These are phyloP conservation scores for Sphecodes monilicornis DNA, from an alignment of 2,888 invertebrate species.

Conservation along the genomic window DNA sequence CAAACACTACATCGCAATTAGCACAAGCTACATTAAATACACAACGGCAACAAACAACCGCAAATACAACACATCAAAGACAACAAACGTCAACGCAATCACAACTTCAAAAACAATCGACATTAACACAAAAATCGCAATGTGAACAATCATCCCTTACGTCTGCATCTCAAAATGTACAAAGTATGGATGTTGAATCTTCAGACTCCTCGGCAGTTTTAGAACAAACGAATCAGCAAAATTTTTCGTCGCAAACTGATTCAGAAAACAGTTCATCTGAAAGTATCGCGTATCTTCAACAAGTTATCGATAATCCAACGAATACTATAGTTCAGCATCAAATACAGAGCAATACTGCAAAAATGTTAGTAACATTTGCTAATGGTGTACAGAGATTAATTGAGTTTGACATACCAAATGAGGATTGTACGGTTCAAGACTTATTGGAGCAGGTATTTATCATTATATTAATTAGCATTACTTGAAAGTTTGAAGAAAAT, in stretches of 20 bases:
- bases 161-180: constrained; percentile 39
- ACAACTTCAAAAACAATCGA: constrained; percentile 71
- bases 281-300: constrained; percentile 78
- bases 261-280: constrained; percentile 71
- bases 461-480: background rate
- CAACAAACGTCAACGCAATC: constrained; percentile 77
- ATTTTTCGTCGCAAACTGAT: constrained; percentile 56
- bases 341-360: constrained; percentile 87
- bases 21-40: constrained; percentile 40
- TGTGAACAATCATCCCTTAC: constrained; percentile 69
- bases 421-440: constrained; percentile 93
- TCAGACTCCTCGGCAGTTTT: constrained; percentile 31
- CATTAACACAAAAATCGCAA: constrained; percentile 36
- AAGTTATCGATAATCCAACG: constrained; percentile 79
- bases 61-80: constrained; percentile 77
- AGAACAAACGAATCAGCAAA: constrained; percentile 52
- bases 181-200: constrained; percentile 55
- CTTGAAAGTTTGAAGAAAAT: constrained; percentile 26
- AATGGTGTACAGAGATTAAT: constrained; percentile 93
- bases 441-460: constrained; percentile 90
- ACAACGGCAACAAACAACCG: constrained; percentile 51
- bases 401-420: constrained; percentile 92
- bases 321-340: constrained; percentile 80
- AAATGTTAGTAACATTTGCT: constrained; percentile 92
- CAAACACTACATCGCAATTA: constrained; percentile 39